phyloP scores from a whole-genome alignment of 2,797 vertebrate species.

The Parambassis ranga region DNA sequence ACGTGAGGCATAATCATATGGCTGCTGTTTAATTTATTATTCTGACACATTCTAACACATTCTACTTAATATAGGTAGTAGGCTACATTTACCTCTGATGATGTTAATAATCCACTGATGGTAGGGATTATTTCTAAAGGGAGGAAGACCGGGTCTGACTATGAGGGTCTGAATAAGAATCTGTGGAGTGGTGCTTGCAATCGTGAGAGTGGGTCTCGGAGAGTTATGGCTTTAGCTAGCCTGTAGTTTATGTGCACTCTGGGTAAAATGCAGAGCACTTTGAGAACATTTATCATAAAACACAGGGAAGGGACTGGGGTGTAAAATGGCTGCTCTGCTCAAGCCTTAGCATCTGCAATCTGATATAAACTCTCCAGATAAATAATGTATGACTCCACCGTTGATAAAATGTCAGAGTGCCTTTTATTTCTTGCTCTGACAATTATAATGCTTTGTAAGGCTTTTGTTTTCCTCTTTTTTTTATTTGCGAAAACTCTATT shows the following conservation, averaged over 20 bases:
- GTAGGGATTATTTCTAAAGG: slow-evolving; percentile 11
- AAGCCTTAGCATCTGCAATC: slow-evolving; percentile 65
- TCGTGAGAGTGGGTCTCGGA: slow-evolving; percentile 65
- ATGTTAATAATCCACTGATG: slow-evolving; percentile 7
- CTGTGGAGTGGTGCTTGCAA: slow-evolving; percentile 63
- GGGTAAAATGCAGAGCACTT: slow-evolving; percentile 80
- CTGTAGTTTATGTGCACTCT: slow-evolving; percentile 78
- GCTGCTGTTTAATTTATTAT: neutral
- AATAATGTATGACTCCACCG: slow-evolving; percentile 68
- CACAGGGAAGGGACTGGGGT: slow-evolving; percentile 66
- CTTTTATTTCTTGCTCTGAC: slow-evolving; percentile 68
- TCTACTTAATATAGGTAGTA: neutral
- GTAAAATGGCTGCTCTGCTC: slow-evolving; percentile 75
- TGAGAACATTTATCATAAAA: slow-evolving; percentile 82
- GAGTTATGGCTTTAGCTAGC: slow-evolving; percentile 75
- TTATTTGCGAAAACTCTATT: slow-evolving; percentile 33
- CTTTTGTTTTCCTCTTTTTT: slow-evolving; percentile 51
- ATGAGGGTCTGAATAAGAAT: slow-evolving; percentile 50
- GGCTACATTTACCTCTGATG: neutral
- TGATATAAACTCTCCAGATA: slow-evolving; percentile 74
- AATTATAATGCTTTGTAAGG: slow-evolving; percentile 63
- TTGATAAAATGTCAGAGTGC: slow-evolving; percentile 65
- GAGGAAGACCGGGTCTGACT: slow-evolving; percentile 11
- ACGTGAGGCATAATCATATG: too few relatives aligned
- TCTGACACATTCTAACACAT: too few relatives aligned